Evolutionary conservation across 2,888 invertebrate genomes (phyloP), one percentile per base, ranked within the genome.

Genomic region (Dilophus febrilis): DNA sequence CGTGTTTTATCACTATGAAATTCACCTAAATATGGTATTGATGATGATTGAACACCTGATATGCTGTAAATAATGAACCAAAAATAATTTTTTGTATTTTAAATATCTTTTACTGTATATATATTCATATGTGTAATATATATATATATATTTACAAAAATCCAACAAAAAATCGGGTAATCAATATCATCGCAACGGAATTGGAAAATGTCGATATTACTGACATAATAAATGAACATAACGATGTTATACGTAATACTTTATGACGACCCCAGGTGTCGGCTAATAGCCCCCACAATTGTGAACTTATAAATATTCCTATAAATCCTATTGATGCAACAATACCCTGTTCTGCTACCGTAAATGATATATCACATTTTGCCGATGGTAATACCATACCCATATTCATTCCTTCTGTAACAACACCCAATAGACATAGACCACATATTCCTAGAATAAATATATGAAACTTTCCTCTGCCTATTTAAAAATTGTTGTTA

Each of bases 211-310:
- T 74, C 14, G 74, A 69, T 27, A 68, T 52, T 1, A 72, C 53
- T 0, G 74, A 69, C 36, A 72, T 58, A 5, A 70, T 37, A 4
- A 68, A 64, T 7, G 75, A 71, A 1, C 69, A 45, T 1, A 64
- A 48, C 51, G 74, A 61, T 0, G 70, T 64, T 34, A 61, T 56
- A 42, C 71, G 61, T 50, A 72, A 58, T 2, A 73, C 66, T 11
- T 66, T 69, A 13, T 74, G 67, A 3, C 87, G 67, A 0, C 87
- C 87, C 43, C 70, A 37, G 0, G 74, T 73, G 58, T 88, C 87
- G 0, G 84, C 81, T 45, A 84, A 56, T 46, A 77, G 71, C 31
- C 87, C 86, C 83, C 85, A 83, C 38, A 83, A 59, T 59, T 80
- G 78, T 0, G 83, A 78, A 38, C 84, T 84, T 18, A 77, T 49